Evolutionary conservation across 2,113 vertebrate genomes (phyloP).

Genomic region (Corythornis madagascariensis): DNA sequence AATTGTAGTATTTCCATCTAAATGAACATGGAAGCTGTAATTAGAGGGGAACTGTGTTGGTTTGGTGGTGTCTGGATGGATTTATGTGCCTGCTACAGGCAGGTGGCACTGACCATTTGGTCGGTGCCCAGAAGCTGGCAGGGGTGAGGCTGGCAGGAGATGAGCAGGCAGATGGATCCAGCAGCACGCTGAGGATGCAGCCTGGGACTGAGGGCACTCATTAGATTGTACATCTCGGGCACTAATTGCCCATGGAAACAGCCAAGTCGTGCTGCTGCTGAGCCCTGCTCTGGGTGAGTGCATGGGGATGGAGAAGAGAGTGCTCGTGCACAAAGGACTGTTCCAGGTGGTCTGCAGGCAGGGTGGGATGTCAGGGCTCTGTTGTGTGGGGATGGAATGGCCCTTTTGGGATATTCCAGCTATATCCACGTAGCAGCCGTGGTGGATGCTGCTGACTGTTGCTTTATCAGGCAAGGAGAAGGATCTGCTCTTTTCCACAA

Average conservation of each 20-base stretch:
- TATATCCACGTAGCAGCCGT: background rate
- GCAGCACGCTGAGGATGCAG: background rate
- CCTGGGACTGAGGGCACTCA: background rate
- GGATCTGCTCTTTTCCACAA: background rate
- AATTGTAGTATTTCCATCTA: background rate
- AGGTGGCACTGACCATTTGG: background rate
- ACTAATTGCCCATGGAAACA: background rate
- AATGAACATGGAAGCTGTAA: background rate
- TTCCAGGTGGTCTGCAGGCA: background rate
- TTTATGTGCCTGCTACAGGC: background rate
- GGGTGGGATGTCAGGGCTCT: background rate
- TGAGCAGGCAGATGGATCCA: background rate
- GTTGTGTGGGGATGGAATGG: background rate
- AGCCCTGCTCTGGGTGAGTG: background rate
- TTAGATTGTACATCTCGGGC: background rate
- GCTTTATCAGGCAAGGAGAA: background rate
- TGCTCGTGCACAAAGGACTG: fast-evolving
- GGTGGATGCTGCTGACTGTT: background rate
- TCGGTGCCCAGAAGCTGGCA: background rate
- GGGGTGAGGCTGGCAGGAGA: background rate
- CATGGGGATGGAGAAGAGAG: background rate
- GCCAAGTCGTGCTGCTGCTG: background rate
- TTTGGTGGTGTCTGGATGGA: background rate
- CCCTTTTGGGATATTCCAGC: background rate
- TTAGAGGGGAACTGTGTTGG: background rate